phyloP scores from a whole-genome alignment of 2,113 vertebrate species.

The Semicossyphus pulcher region DNA sequence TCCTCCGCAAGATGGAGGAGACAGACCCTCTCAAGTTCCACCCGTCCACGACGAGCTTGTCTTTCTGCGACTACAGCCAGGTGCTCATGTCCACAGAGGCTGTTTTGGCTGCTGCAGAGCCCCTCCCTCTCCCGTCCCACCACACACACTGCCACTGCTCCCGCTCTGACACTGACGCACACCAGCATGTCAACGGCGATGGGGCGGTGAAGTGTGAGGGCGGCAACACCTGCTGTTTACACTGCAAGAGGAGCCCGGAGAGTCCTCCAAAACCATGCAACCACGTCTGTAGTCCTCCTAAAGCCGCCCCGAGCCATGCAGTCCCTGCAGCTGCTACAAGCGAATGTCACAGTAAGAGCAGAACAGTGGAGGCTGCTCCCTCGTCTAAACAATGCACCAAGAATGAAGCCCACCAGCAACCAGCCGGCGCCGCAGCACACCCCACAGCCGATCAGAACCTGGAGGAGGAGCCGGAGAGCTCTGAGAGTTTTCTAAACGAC shows the following conservation, averaged over 20 bases:
- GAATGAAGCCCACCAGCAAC: slow-evolving; percentile 65
- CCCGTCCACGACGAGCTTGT: slow-evolving; percentile 74
- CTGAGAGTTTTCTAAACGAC: slow-evolving; percentile 35
- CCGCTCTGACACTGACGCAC: slow-evolving; percentile 77
- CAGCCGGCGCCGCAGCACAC: slow-evolving; percentile 13
- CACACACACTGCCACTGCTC: slow-evolving; percentile 79
- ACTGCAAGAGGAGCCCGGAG: slow-evolving; percentile 83
- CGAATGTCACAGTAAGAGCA: slow-evolving; percentile 66
- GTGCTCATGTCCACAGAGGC: slow-evolving; percentile 81
- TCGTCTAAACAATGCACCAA: slow-evolving; percentile 49
- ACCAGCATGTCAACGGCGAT: slow-evolving; percentile 86
- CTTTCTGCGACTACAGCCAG: slow-evolving; percentile 85
- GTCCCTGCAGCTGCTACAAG: slow-evolving; percentile 42
- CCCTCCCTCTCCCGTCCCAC: slow-evolving; percentile 70
- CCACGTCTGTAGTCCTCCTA: slow-evolving; percentile 77
- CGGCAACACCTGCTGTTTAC: slow-evolving; percentile 83
- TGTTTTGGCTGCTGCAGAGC: slow-evolving; percentile 73
- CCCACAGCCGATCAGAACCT: slow-evolving; percentile 1
- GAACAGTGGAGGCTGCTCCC: slow-evolving; percentile 41
- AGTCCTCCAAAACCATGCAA: slow-evolving; percentile 83
- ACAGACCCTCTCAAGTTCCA: slow-evolving; percentile 87
- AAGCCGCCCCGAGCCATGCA: slow-evolving; percentile 57
- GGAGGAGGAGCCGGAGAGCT: slow-evolving; percentile 37
- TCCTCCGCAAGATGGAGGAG: slow-evolving; percentile 93
- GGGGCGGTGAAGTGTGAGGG: slow-evolving; percentile 79